Conservation (phyloP, 2,888 invertebrate species). For the Junonia oenone region DNA sequence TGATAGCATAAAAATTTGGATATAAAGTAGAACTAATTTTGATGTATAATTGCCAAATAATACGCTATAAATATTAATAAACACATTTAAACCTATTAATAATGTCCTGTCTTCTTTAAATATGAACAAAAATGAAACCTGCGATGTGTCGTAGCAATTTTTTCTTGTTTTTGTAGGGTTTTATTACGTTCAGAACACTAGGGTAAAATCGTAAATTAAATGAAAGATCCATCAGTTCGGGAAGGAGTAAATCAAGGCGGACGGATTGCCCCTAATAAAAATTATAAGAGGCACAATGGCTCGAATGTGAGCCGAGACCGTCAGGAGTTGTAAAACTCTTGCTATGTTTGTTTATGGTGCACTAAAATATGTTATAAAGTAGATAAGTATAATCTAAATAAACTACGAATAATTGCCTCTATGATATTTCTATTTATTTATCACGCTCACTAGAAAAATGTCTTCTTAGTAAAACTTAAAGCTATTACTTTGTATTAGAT, state of each 20-base stretch:
- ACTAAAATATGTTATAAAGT: slow-evolving; percentile 80
- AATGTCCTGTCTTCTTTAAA: not conserved
- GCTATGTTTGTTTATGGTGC: slow-evolving; percentile 78
- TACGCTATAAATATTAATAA: not conserved
- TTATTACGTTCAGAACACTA: slow-evolving; percentile 69
- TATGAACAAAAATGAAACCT: slow-evolving; percentile 6
- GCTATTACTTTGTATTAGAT: slow-evolving; percentile 27
- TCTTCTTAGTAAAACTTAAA: slow-evolving; percentile 26
- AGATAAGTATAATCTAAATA: slow-evolving; percentile 78
- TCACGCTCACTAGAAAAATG: not conserved
- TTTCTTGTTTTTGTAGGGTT: slow-evolving; percentile 72
- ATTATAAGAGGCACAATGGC: slow-evolving; percentile 79
- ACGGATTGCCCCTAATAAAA: slow-evolving; percentile 80
- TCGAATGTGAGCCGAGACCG: slow-evolving; percentile 70
- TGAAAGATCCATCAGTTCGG: slow-evolving; percentile 77
- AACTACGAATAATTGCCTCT: slow-evolving; percentile 71
- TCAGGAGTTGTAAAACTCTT: slow-evolving; percentile 74
- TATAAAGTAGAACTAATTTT: not conserved
- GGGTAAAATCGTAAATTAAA: slow-evolving; percentile 76
- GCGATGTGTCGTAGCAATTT: slow-evolving; percentile 43
- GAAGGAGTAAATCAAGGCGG: slow-evolving; percentile 78
- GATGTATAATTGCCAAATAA: not conserved
- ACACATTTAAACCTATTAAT: not conserved
- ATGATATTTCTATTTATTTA: slow-evolving; percentile 55
- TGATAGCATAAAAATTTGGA: not conserved